phyloP scores from a whole-genome alignment of 2,797 vertebrate species.

The Acanthurus leucopareius region DNA sequence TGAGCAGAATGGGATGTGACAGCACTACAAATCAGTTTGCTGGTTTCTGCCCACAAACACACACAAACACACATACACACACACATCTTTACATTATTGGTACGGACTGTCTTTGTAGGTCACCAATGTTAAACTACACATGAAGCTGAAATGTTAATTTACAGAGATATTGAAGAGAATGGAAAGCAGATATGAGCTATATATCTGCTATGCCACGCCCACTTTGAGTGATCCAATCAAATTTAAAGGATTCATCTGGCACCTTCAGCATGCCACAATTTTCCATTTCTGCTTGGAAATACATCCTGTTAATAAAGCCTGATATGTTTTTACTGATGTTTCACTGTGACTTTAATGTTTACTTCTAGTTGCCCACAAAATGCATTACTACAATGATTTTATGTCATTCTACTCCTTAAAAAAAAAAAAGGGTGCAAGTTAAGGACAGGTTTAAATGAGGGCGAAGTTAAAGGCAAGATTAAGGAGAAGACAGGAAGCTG shows the following conservation, averaged over 20 bases:
- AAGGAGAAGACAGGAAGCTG: constrained; percentile 24
- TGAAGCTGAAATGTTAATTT: too few relatives aligned
- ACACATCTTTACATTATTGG: too few relatives aligned
- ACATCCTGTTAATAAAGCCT: background rate
- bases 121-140: too few relatives aligned
- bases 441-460: constrained; percentile 39
- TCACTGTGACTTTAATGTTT: background rate
- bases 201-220: background rate
- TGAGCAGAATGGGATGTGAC: too few relatives aligned
- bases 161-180: too few relatives aligned
- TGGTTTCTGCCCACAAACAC: too few relatives aligned
- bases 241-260: background rate
- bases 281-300: background rate
- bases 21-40: too few relatives aligned
- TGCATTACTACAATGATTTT: background rate
- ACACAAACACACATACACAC: too few relatives aligned
- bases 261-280: too few relatives aligned
- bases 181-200: too few relatives aligned
- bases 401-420: background rate
- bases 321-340: background rate
- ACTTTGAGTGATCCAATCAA: background rate
- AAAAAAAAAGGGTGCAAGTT: constrained; percentile 46
- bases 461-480: constrained; percentile 16
- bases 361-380: background rate
- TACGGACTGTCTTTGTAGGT: too few relatives aligned